phyloP scores from a whole-genome alignment of 2,797 vertebrate genomes.

The Anableps anableps region DNA sequence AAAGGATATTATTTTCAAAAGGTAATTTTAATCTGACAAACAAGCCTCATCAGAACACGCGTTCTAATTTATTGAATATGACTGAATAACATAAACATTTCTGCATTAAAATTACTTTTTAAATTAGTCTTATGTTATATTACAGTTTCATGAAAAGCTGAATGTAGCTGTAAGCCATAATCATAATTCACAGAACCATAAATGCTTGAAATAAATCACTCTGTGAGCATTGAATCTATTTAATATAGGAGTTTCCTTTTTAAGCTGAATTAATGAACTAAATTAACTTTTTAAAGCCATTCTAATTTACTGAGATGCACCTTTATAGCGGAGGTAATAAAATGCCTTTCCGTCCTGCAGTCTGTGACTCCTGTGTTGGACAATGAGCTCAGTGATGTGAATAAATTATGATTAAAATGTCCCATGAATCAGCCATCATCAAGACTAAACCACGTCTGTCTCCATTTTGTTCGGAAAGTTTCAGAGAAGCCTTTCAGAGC shows the following conservation, averaged over 20 bases:
- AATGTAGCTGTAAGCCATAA: neutral
- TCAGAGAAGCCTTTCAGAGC: neutral
- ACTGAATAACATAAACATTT: neutral
- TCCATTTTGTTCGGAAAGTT: neutral
- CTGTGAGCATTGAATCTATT: neutral
- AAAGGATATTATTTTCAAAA: neutral
- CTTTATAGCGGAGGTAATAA: constrained; percentile 35
- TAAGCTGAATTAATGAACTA: neutral
- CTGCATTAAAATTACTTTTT: neutral
- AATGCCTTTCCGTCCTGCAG: constrained; percentile 35
- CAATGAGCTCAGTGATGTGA: constrained; percentile 1
- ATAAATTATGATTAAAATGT: neutral
- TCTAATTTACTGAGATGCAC: neutral
- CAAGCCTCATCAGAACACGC: neutral
- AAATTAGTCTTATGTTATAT: neutral
- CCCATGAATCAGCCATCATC: neutral
- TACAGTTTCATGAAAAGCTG: neutral
- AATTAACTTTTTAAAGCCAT: neutral
- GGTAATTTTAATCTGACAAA: neutral
- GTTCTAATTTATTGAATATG: neutral
- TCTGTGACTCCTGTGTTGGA: constrained; percentile 21
- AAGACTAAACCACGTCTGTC: neutral
- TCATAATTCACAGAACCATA: neutral
- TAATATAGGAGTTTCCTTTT: neutral
- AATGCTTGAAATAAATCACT: constrained; percentile 4